phyloP scores from a whole-genome alignment of 2,888 invertebrate species.

The Ophion slaviceki region DNA sequence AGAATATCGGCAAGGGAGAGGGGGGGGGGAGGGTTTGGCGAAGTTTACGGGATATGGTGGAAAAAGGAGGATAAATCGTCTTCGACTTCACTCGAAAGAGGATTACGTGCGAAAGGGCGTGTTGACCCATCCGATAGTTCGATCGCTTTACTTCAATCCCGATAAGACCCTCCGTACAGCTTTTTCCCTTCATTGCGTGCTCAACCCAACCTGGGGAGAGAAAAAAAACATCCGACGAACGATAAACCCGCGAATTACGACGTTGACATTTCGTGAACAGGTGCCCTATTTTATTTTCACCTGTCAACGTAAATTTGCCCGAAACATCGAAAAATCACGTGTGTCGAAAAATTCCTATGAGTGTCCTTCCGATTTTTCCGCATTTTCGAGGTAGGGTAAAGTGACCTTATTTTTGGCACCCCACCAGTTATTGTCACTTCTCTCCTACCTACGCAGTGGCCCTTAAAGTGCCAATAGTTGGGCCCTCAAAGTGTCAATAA shows the following conservation, averaged over 20 bases:
- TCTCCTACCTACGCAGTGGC: too few relatives aligned
- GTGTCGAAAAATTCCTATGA: neutral
- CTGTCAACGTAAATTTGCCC: neutral
- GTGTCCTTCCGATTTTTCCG: too few relatives aligned
- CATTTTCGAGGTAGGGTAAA: too few relatives aligned
- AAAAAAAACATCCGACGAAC: neutral
- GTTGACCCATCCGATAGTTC: conserved; percentile 66
- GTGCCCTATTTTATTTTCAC: too few relatives aligned
- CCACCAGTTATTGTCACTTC: too few relatives aligned
- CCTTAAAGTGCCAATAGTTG: too few relatives aligned
- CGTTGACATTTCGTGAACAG: neutral
- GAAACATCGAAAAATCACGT: neutral
- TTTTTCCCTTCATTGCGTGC: conserved; percentile 20
- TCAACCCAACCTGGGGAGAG: neutral
- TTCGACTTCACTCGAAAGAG: conserved; percentile 63
- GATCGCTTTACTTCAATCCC: conserved; percentile 60
- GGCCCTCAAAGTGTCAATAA: too few relatives aligned
- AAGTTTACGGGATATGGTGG: conserved; percentile 38
- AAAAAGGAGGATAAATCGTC: conserved; percentile 67
- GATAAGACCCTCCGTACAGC: conserved; percentile 46
- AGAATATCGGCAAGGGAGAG: conserved; percentile 5
- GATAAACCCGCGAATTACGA: neutral
- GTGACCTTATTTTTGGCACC: too few relatives aligned
- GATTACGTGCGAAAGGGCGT: conserved; percentile 64
- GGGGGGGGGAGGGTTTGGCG: neutral